A percentile compares a stretch with the other conserved stretches of the same genome.
These are phyloP conservation scores for Manis crassicaudata DNA, from an alignment of 2,797 vertebrate species.

Conservation along the genomic window DNA sequence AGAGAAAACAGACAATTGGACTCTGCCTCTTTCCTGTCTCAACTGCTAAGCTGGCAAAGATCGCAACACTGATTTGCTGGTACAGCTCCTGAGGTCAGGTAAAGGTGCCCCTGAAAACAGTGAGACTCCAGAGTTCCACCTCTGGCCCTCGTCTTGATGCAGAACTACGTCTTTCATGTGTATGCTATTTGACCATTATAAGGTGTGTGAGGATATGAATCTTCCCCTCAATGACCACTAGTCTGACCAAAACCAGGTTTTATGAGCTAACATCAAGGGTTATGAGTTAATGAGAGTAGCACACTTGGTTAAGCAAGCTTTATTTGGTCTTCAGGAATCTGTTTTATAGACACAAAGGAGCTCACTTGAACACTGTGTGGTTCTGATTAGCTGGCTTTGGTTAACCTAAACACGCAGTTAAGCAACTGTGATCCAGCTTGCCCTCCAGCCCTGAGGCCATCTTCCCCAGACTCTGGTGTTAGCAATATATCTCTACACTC, in stretches of 20 bases:
- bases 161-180: neutral
- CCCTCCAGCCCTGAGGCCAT: neutral
- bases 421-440: conserved; percentile 43
- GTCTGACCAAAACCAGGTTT: conserved; percentile 51
- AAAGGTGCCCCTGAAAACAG: neutral
- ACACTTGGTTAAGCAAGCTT: conserved; percentile 23
- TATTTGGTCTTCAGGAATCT: conserved; percentile 38
- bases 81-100: neutral
- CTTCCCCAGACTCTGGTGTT: neutral
- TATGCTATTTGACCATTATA: neutral
- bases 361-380: neutral
- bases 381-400: conserved; percentile 53
- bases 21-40: neutral
- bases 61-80: neutral
- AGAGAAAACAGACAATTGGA: neutral
- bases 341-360: conserved; percentile 34
- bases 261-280: conserved; percentile 15
- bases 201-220: neutral
- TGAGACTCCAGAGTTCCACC: neutral
- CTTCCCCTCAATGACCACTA: neutral
- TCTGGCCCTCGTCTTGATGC: neutral
- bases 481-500: neutral
- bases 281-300: neutral
- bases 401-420: conserved; percentile 60
- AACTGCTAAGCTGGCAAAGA: neutral